Conservation (phyloP, 1,140 invertebrate species). For the Apis cerana region DNA sequence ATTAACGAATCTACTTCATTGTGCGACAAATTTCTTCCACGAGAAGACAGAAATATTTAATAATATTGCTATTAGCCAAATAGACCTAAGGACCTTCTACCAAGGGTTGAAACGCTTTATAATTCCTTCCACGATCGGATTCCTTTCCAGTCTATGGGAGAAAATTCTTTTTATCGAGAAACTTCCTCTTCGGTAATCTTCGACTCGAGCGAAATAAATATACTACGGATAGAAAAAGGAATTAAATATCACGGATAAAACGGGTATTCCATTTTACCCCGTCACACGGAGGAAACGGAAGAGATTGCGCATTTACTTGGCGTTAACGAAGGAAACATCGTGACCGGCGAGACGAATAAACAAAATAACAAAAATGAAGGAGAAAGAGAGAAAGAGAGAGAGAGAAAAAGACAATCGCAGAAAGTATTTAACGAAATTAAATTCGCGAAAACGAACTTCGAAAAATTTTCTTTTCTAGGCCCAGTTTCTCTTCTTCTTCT, state of each 20-base stretch:
- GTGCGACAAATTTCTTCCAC: too few relatives aligned
- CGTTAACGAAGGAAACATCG: constrained; percentile 25
- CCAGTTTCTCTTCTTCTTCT: not conserved
- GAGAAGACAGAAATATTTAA: too few relatives aligned
- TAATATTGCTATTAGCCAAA: too few relatives aligned
- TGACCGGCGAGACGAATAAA: constrained; percentile 1
- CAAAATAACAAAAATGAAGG: not conserved
- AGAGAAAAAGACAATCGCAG: not conserved
- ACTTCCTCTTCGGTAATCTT: not conserved
- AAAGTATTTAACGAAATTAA: constrained; percentile 33
- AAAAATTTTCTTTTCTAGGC: constrained; percentile 1
- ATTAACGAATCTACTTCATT: too few relatives aligned
- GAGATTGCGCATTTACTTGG: not conserved
- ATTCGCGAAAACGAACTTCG: constrained; percentile 10
- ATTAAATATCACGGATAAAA: constrained; percentile 20
- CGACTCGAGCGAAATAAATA: not conserved
- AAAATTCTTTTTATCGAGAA: not conserved
- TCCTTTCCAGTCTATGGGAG: not conserved
- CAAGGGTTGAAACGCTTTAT: too few relatives aligned
- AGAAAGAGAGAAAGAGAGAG: not conserved
- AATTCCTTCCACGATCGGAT: too few relatives aligned
- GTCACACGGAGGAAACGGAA: too few relatives aligned
- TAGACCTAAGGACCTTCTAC: too few relatives aligned
- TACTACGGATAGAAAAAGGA: not conserved
- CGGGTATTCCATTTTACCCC: constrained; percentile 19